These are phyloP conservation scores for Myotis davidii DNA, from an alignment of 2,113 vertebrate species.

Conservation along the genomic window DNA sequence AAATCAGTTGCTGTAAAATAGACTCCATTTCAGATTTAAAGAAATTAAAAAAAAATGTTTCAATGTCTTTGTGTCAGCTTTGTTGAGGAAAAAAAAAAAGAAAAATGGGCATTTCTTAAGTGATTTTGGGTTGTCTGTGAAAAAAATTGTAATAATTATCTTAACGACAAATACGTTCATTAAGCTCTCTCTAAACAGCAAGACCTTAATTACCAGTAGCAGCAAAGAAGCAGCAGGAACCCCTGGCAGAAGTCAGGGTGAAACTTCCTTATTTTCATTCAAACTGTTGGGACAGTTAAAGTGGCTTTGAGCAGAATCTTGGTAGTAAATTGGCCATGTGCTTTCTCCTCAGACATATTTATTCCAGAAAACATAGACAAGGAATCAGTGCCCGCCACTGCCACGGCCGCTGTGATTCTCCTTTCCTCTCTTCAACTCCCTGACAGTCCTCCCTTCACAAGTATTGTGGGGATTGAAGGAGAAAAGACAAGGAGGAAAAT, in stretches of 20 bases:
- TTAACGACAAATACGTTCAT: neutral
- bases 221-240: neutral
- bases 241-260: neutral
- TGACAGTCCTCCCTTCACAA: neutral
- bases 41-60: neutral
- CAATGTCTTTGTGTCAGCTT: neutral
- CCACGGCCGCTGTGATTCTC: neutral
- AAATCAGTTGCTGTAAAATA: neutral
- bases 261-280: neutral
- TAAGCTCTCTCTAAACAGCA: neutral
- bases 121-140: neutral
- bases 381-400: neutral
- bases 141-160: neutral
- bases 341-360: neutral
- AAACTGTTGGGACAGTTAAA: neutral
- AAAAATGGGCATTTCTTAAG: neutral
- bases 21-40: neutral
- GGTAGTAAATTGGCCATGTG: neutral
- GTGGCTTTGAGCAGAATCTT: neutral
- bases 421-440: neutral
- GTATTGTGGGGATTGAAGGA: neutral
- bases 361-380: neutral
- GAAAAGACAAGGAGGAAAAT: neutral
- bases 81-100: neutral
- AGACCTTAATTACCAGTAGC: neutral